A percentile compares a stretch with the other conserved stretches of the same genome.
Conservation (phyloP, 2,797 vertebrate species). For the Pampus argenteus region DNA sequence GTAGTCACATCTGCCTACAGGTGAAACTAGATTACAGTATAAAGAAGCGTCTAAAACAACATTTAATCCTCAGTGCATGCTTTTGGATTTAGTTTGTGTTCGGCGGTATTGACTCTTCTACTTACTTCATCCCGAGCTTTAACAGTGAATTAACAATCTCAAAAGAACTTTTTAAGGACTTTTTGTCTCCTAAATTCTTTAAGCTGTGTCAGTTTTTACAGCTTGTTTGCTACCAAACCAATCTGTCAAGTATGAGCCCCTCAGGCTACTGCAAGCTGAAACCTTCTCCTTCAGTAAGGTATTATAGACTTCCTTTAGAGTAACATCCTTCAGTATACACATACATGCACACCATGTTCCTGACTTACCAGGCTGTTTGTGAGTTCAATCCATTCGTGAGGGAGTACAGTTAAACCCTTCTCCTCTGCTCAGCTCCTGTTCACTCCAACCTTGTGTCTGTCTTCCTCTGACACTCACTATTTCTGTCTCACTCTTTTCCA, state of each 20-base stretch:
- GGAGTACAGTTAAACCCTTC: slow-evolving; percentile 6
- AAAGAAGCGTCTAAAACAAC: background rate
- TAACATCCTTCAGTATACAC: slow-evolving; percentile 3
- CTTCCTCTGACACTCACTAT: background rate
- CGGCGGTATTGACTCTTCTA: no score
- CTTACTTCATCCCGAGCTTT: no score
- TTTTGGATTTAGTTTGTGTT: no score
- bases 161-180: background rate
- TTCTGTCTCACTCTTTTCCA: background rate
- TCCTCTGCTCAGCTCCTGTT: slow-evolving; percentile 6
- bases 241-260: background rate
- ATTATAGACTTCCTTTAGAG: slow-evolving; percentile 22
- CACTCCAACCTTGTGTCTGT: background rate
- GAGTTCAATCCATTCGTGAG: slow-evolving; percentile 22
- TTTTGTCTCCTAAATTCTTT: background rate
- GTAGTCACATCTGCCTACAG: no score
- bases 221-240: background rate
- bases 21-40: no score
- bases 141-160: background rate
- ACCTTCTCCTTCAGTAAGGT: slow-evolving; percentile 2
- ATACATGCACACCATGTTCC: background rate
- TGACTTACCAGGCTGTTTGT: slow-evolving; percentile 45
- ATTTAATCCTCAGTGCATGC: background rate
- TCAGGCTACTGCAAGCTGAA: slow-evolving; percentile 17
- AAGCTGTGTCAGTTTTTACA: background rate